Evolutionary conservation across 2,888 invertebrate genomes (phyloP).

Genomic region (Yponomeuta malinellus): DNA sequence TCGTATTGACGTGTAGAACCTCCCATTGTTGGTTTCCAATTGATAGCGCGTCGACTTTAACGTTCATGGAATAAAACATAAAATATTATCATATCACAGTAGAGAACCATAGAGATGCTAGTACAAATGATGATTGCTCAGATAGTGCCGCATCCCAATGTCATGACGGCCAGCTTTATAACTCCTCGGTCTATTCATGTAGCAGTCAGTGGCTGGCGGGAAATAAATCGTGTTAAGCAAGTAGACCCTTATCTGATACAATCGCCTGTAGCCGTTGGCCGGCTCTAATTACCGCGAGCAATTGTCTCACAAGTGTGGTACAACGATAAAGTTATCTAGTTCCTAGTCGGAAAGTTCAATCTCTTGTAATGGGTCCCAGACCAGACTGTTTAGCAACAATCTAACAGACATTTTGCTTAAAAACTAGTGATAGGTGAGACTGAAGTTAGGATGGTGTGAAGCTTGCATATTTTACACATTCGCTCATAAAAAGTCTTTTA

Average conservation of each 20-base stretch:
- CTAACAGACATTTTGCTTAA: too few relatives aligned
- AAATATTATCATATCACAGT: too few relatives aligned
- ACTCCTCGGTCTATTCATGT: conserved; percentile 26
- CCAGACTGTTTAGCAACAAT: too few relatives aligned
- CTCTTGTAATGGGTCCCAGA: background rate
- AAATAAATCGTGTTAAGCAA: conserved; percentile 75
- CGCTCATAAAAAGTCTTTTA: too few relatives aligned
- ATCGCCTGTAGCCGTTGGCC: conserved; percentile 72
- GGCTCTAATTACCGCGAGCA: conserved; percentile 71
- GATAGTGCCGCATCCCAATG: background rate
- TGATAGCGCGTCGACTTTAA: too few relatives aligned
- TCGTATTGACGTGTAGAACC: too few relatives aligned
- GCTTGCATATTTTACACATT: too few relatives aligned
- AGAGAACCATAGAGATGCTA: too few relatives aligned
- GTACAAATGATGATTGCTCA: background rate
- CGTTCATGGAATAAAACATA: too few relatives aligned
- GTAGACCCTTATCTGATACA: conserved; percentile 49
- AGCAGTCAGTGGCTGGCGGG: conserved; percentile 54
- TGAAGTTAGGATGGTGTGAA: too few relatives aligned
- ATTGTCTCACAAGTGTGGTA: conserved; percentile 33
- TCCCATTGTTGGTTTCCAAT: too few relatives aligned
- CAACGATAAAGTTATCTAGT: background rate
- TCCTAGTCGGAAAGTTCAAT: background rate
- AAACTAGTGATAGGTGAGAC: too few relatives aligned
- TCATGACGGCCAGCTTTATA: background rate